Conservation (phyloP, 2,888 invertebrate species). For the Lapara coniferarum region DNA sequence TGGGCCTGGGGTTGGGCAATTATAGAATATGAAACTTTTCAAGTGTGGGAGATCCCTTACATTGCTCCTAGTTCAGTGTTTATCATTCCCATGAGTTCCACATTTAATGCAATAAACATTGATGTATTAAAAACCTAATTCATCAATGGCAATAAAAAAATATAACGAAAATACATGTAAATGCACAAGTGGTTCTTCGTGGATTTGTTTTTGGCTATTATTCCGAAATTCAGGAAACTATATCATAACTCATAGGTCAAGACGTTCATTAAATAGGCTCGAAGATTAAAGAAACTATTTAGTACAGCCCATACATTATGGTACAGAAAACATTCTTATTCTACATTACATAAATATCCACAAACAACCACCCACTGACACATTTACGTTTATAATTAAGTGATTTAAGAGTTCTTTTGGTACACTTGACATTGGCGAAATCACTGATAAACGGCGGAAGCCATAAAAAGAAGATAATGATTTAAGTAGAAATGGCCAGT, state of each 20-base stretch:
- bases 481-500: too few relatives aligned
- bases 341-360: neutral
- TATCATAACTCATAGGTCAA: too few relatives aligned
- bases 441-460: too few relatives aligned
- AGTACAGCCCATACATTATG: neutral
- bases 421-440: neutral
- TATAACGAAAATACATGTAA: neutral
- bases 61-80: neutral
- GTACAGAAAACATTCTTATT: neutral
- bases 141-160: too few relatives aligned
- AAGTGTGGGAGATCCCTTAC: neutral
- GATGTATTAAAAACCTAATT: too few relatives aligned
- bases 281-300: neutral
- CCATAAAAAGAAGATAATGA: neutral
- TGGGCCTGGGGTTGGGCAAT: neutral
- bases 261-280: neutral
- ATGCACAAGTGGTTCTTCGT: neutral
- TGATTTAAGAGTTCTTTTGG: neutral
- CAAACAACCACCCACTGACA: neutral
- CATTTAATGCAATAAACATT: slow-evolving; percentile 6
- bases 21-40: neutral
- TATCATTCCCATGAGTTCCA: neutral
- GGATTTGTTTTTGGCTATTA: neutral
- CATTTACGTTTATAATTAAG: neutral
- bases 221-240: neutral